Evolutionary conservation across 2,113 vertebrate genomes (phyloP).

Genomic region (Dunckerocampus dactyliophorus): DNA sequence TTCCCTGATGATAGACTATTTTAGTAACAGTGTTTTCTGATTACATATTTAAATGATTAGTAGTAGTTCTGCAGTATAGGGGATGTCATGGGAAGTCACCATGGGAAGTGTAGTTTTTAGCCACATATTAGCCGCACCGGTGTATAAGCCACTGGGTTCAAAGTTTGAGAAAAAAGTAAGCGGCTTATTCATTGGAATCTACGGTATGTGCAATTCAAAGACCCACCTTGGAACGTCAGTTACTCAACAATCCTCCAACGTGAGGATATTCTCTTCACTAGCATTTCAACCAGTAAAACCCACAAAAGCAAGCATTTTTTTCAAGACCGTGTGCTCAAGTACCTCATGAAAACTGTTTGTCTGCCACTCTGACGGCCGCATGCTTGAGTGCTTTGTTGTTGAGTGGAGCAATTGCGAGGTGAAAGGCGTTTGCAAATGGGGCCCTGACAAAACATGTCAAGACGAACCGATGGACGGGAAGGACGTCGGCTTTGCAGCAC

Average conservation of each 20-base stretch:
- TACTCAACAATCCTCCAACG: slow-evolving; percentile 5
- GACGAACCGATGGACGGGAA: not conserved
- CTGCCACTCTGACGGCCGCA: not conserved
- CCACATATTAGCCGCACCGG: no score
- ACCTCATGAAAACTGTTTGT: no score
- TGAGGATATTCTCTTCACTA: not conserved
- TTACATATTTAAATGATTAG: no score
- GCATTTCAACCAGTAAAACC: not conserved
- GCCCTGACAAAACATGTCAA: slow-evolving; percentile 13
- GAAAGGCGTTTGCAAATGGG: slow-evolving; percentile 3
- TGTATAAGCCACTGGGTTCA: no score
- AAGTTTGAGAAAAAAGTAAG: no score
- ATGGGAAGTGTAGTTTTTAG: no score
- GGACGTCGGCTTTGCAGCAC: slow-evolving; percentile 3
- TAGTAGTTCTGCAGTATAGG: no score
- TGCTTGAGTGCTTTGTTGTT: slow-evolving; percentile 5
- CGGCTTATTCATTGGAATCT: no score
- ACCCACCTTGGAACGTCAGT: slow-evolving; percentile 35
- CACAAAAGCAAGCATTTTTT: not conserved
- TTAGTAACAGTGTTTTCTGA: no score
- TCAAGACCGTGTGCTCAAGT: no score
- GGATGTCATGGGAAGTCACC: no score
- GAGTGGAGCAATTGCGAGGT: slow-evolving; percentile 2
- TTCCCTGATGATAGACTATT: no score
- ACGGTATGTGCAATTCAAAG: slow-evolving; percentile 17